These are phyloP conservation scores for Saxidomus purpurata DNA, from an alignment of 1,140 invertebrate species.

Conservation along the genomic window DNA sequence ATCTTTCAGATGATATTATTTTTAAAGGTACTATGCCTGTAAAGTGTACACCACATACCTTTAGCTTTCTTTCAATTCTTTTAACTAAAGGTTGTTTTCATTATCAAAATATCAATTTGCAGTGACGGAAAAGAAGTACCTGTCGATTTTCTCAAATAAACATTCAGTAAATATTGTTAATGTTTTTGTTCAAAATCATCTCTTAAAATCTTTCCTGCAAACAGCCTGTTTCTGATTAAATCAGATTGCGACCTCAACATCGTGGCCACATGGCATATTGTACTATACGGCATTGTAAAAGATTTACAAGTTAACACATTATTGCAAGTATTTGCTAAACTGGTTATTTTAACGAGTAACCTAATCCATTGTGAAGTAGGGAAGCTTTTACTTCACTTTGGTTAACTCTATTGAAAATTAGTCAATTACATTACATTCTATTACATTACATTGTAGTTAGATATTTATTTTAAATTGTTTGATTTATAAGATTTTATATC, in stretches of 20 bases:
- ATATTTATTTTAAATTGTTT: too few relatives aligned
- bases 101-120: too few relatives aligned
- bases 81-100: too few relatives aligned
- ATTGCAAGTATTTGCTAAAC: not conserved
- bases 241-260: not conserved
- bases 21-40: too few relatives aligned
- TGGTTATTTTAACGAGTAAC: not conserved
- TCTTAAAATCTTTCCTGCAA: not conserved
- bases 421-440: constrained; percentile 1
- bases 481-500: too few relatives aligned
- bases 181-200: constrained; percentile 22
- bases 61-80: too few relatives aligned
- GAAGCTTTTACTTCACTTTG: not conserved
- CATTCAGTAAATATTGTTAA: not conserved
- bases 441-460: too few relatives aligned
- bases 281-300: not conserved
- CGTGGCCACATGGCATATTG: not conserved
- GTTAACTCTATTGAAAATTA: not conserved
- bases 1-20: too few relatives aligned
- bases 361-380: constrained; percentile 27
- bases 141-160: constrained; percentile 17
- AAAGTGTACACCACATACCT: too few relatives aligned
- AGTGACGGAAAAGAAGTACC: too few relatives aligned
- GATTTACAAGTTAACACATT: not conserved
- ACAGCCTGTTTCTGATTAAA: constrained; percentile 13